A percentile compares a stretch with the other conserved stretches of the same genome.
phyloP scores from a whole-genome alignment of 2,888 invertebrate species.

The Tetramorium bicarinatum region DNA sequence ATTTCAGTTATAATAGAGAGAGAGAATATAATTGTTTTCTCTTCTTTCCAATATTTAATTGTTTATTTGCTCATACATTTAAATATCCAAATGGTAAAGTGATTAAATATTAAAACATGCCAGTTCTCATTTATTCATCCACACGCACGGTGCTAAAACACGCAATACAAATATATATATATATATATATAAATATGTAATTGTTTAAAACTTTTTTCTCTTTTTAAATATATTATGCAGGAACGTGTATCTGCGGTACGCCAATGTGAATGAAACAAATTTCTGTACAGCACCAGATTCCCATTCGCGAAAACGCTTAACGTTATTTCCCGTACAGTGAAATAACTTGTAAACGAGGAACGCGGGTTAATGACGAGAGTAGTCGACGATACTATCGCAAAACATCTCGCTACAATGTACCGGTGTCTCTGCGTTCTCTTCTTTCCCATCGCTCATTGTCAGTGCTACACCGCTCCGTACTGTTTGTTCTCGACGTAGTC shows the following conservation, averaged over 20 bases:
- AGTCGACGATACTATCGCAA: constrained; percentile 3
- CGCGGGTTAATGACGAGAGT: not conserved
- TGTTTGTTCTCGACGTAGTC: constrained; percentile 46
- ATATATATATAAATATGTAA: not conserved
- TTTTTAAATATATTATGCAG: not conserved
- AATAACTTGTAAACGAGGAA: constrained; percentile 35
- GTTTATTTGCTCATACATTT: constrained; percentile 21
- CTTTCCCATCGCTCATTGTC: constrained; percentile 17
- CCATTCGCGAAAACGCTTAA: constrained; percentile 43
- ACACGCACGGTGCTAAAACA: not conserved
- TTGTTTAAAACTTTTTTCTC: not conserved
- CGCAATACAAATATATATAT: not conserved
- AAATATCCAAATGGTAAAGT: constrained; percentile 4
- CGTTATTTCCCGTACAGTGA: constrained; percentile 35
- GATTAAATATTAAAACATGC: constrained; percentile 19
- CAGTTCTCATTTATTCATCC: constrained; percentile 8
- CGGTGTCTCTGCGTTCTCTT: constrained; percentile 14
- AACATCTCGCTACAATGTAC: constrained; percentile 24
- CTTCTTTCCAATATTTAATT: constrained; percentile 9
- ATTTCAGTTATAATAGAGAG: not conserved
- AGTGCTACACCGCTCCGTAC: not conserved
- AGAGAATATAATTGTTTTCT: not conserved
- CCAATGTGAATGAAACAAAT: constrained; percentile 13
- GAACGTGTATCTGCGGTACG: not conserved
- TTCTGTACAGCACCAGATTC: not conserved